phyloP scores from a whole-genome alignment of 2,797 vertebrate genomes.

The Pipistrellus nathusii region DNA sequence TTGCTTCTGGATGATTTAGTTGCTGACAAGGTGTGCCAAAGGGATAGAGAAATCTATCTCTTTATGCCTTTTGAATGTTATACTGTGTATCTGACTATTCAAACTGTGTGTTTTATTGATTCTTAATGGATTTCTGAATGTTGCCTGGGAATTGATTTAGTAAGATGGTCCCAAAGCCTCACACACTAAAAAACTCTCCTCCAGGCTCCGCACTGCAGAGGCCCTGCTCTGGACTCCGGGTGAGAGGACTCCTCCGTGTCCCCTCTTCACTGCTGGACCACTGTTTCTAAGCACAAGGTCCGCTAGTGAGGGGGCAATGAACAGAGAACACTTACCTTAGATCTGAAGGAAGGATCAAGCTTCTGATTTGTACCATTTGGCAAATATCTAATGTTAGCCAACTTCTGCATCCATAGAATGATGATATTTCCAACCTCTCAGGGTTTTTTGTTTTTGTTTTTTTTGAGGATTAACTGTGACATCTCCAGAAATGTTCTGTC shows the following conservation, averaged over 20 bases:
- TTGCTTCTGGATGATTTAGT: background rate
- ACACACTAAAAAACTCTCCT: background rate
- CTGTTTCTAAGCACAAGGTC: background rate
- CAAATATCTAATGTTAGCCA: background rate
- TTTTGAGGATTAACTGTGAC: conserved; percentile 10
- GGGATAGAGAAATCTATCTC: background rate
- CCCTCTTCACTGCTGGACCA: background rate
- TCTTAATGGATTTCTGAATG: conserved; percentile 39
- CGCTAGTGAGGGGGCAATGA: background rate
- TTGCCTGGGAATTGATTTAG: conserved; percentile 6
- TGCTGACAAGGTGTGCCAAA: background rate
- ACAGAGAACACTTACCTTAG: conserved; percentile 35
- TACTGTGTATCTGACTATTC: background rate
- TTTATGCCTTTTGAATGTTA: background rate
- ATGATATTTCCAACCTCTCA: background rate
- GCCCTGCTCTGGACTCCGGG: background rate
- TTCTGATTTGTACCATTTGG: background rate
- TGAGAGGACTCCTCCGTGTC: background rate
- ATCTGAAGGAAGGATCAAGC: background rate
- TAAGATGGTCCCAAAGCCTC: background rate
- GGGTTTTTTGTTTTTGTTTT: background rate
- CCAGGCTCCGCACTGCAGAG: background rate
- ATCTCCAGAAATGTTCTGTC: background rate
- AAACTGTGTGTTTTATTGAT: background rate
- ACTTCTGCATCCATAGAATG: background rate